These are phyloP conservation scores for Pogoniulus pusillus DNA, from an alignment of 2,797 vertebrate genomes.

Conservation along the genomic window DNA sequence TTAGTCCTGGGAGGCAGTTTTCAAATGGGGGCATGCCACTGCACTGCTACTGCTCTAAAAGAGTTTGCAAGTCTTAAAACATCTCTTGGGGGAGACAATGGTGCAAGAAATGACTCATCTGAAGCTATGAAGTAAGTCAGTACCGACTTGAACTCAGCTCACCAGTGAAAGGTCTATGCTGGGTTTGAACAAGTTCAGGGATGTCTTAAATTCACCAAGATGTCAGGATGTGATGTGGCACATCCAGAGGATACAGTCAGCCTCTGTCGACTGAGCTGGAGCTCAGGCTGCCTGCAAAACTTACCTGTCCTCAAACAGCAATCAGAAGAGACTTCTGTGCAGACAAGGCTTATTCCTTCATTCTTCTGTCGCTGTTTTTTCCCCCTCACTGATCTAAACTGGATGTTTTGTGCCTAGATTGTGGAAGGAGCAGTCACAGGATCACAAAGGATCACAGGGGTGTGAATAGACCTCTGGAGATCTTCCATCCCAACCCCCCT, in stretches of 20 bases:
- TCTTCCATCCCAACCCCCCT: too few species aligned
- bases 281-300: neutral
- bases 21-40: neutral
- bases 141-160: neutral
- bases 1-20: neutral
- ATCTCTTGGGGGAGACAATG: neutral
- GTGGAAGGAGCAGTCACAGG: neutral
- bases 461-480: too few species aligned
- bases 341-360: neutral
- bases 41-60: neutral
- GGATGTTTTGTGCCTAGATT: neutral
- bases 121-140: neutral
- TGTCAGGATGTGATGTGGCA: neutral
- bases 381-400: neutral
- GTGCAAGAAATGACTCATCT: neutral
- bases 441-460: neutral
- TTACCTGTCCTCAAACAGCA: neutral
- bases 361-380: neutral
- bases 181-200: neutral
- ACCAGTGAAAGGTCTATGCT: neutral
- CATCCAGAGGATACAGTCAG: neutral
- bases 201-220: neutral
- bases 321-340: neutral
- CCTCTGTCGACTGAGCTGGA: neutral
- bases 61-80: neutral